Evolutionary conservation across 2,797 vertebrate species (phyloP).

Genomic region (Smutsia gigantea): DNA sequence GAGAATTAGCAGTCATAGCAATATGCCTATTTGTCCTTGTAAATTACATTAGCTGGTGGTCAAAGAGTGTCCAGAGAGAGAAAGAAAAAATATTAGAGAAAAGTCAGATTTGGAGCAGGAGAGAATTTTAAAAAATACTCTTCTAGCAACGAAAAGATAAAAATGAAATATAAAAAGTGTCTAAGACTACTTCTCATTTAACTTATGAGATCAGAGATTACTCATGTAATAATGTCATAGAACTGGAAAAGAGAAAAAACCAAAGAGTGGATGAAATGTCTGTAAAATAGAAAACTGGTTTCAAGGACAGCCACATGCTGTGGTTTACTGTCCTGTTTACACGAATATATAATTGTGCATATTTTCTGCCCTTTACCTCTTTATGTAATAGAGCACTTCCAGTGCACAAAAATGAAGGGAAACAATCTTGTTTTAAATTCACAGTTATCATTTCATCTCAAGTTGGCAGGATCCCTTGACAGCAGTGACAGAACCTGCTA

Average conservation of each 20-base stretch:
- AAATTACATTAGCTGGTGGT: not conserved
- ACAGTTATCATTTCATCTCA: not conserved
- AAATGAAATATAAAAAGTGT: not conserved
- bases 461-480: not conserved
- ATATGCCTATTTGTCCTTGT: not conserved
- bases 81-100: not conserved
- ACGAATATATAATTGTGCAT: not conserved
- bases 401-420: not conserved
- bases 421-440: not conserved
- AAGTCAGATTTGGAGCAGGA: not conserved
- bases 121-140: not conserved
- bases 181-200: not conserved
- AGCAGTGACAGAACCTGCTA: not conserved
- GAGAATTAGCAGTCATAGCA: not conserved
- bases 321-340: not conserved
- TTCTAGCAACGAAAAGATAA: not conserved
- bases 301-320: not conserved
- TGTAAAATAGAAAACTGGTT: not conserved
- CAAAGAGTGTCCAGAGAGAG: not conserved
- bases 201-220: not conserved
- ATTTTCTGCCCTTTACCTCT: not conserved
- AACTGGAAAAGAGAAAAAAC: not conserved
- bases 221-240: not conserved
- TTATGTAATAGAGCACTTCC: not conserved
- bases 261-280: not conserved